A percentile compares a stretch with the other conserved stretches of the same genome.
Evolutionary conservation across 2,113 vertebrate genomes (phyloP).

Genomic region (Felis catus): F.catus_Fca126_mat1.0 CM031416.1:56513501-56514000

Average conservation of each 20-base stretch:
- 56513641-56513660: not conserved
- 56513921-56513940: not conserved
- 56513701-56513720: not conserved
- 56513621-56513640: not conserved
- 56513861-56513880: not conserved
- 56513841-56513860: not conserved
- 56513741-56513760: not conserved
- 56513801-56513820: not conserved
- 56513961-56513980: not conserved
- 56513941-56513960: not conserved
- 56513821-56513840: not conserved
- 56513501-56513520: not conserved
- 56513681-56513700: not conserved
- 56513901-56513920: not conserved
- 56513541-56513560: not conserved
- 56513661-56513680: not conserved
- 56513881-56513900: not conserved
- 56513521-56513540: not conserved
- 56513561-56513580: not conserved
- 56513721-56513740: not conserved
- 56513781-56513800: not conserved
- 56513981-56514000: not conserved
- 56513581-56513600: constrained; percentile 5
- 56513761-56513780: not conserved
- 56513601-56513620: not conserved